A percentile compares a stretch with the other conserved stretches of the same genome.
phyloP scores from a whole-genome alignment of 2,113 vertebrate genomes.

The Brachyistius frenatus region DNA sequence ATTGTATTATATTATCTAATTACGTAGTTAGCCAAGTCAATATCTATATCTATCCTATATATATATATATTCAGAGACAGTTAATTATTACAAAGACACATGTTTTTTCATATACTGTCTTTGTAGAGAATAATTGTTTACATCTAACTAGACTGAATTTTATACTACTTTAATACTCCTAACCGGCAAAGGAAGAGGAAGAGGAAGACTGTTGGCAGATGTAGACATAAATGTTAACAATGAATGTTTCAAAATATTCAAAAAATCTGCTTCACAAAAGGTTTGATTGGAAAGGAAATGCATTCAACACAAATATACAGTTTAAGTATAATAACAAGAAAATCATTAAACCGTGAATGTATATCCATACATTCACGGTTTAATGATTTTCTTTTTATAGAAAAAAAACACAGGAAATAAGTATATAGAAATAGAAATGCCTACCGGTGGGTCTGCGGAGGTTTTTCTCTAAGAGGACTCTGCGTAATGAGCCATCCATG shows the following conservation, averaged over 20 bases:
- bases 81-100: too few relatives aligned
- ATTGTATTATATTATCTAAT: background rate
- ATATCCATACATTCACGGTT: too few relatives aligned
- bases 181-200: background rate
- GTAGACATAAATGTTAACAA: background rate
- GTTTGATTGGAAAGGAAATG: background rate
- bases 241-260: background rate
- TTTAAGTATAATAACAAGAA: background rate
- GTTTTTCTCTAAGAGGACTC: conserved; percentile 94
- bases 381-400: background rate
- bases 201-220: background rate
- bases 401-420: background rate
- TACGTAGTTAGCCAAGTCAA: background rate
- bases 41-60: background rate
- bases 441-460: conserved; percentile 95
- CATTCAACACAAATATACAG: background rate
- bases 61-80: too few relatives aligned
- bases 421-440: conserved; percentile 16
- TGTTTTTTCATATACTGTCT: too few relatives aligned
- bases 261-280: background rate
- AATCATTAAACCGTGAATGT: too few relatives aligned
- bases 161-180: too few relatives aligned
- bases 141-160: too few relatives aligned
- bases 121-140: too few relatives aligned
- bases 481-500: conserved; percentile 95